Conservation (phyloP, 2,888 invertebrate genomes). For the Cetonia aurata region DNA sequence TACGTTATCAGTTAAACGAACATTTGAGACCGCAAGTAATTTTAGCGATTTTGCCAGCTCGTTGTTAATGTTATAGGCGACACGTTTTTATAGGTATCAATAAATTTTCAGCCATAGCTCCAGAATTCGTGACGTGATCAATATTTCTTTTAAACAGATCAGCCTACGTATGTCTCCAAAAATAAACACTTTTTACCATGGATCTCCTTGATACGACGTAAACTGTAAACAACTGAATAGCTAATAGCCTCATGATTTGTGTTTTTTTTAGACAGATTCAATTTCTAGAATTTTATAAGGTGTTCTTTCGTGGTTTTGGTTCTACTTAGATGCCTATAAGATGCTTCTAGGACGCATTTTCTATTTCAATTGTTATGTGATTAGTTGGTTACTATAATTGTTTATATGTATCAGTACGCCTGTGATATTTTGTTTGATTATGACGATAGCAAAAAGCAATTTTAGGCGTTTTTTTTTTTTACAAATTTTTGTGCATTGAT, state of each 20-base stretch:
- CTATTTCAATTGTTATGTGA: too few relatives aligned
- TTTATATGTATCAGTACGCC: too few relatives aligned
- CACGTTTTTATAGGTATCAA: constrained; percentile 22
- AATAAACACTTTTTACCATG: constrained; percentile 25
- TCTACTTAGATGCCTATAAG: too few relatives aligned
- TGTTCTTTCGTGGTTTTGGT: too few relatives aligned
- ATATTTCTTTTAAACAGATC: constrained; percentile 24
- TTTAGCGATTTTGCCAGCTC: background rate
- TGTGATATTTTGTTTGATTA: too few relatives aligned
- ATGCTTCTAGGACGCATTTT: too few relatives aligned
- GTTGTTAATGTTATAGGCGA: background rate
- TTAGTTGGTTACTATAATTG: too few relatives aligned
- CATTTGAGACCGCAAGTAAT: background rate
- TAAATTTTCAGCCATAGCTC: constrained; percentile 21
- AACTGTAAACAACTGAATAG: background rate
- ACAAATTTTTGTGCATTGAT: too few relatives aligned
- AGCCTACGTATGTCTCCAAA: constrained; percentile 24
- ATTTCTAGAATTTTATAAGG: too few relatives aligned
- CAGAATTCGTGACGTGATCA: constrained; percentile 8
- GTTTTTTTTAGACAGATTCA: background rate
- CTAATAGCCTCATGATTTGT: constrained; percentile 1
- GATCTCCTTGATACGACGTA: constrained; percentile 11
- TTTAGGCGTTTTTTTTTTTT: too few relatives aligned
- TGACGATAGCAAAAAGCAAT: too few relatives aligned
- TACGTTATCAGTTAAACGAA: too few relatives aligned